Evolutionary conservation across 2,797 vertebrate genomes (phyloP), one percentile per base, ranked within the genome.

Genomic region (Tympanoctomys barrerae): DNA sequence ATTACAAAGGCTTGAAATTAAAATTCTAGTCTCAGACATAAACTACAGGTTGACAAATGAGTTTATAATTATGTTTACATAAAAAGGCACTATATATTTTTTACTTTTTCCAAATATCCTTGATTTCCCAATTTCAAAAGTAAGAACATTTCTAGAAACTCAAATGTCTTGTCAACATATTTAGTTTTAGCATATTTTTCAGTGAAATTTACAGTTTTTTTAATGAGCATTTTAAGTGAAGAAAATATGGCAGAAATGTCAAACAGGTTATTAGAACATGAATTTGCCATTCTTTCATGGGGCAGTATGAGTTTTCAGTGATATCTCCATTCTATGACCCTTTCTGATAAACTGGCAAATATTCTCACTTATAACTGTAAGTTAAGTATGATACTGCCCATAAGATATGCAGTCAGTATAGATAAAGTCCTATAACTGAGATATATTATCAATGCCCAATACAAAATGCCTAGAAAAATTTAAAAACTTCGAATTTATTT

Each of bases 321-420:
- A 33, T 59, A 31, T 68, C 33, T 82, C 73, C 18, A 83, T 39
- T 62, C 19, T 86, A 7, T 1, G 2, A 49, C 52, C 18, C 31
- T 93, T 39, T 21, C 39, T 59, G 28, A 82, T 70, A 91, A 94
- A 91, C 79, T 57, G 42, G n/a, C 59, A 95, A 91, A 93, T 33
- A 24, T 2, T 64, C 33, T 89, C 39, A 36, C 0, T 59, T 46
- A 18, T 22, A 87, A 93, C 36, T 70, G 84, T n/a, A 8, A 54
- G 0, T 14, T 11, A 79, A 93, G 49, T 59, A 62, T 10, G 8
- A 59, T 7, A 36, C 16, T 59, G 28, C 7, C 7, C 13, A 80
- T 11, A 54, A 21, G 8, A 54, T 46, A 87, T 1, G 0, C 7
- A 83, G 31, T 11, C n/a, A 42, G 11, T 14, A 36, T 0, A 80